Conservation (phyloP, 2,797 vertebrate genomes). For the Botia kubotai region DNA sequence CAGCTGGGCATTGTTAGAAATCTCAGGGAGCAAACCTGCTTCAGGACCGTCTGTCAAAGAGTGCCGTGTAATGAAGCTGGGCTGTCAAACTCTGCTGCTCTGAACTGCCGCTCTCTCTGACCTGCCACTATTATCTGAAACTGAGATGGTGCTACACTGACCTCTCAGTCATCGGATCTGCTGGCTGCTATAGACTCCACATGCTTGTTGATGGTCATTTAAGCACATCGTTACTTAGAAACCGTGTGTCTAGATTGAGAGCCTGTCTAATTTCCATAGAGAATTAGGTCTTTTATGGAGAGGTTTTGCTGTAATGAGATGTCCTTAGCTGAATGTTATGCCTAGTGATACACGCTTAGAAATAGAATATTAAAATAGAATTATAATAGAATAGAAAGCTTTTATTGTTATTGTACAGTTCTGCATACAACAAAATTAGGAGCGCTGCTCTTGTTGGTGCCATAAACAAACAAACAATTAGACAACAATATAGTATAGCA, state of each 20-base stretch:
- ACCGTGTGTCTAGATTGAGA: slow-evolving; percentile 25
- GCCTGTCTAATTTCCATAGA: slow-evolving; percentile 41
- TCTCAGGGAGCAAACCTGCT: slow-evolving; percentile 35
- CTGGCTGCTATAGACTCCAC: slow-evolving; percentile 1
- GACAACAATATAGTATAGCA: no score
- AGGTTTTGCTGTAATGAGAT: slow-evolving; percentile 39
- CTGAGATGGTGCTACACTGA: slow-evolving; percentile 17
- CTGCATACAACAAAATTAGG: no score
- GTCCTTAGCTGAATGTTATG: slow-evolving; percentile 20
- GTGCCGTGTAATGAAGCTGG: slow-evolving; percentile 49
- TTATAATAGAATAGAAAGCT: no score
- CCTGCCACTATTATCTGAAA: slow-evolving; percentile 25
- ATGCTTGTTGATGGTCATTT: slow-evolving; percentile 41
- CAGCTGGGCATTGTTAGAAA: slow-evolving; percentile 41
- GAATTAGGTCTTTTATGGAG: slow-evolving; percentile 38
- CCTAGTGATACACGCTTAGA: not conserved
- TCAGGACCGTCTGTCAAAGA: slow-evolving; percentile 51
- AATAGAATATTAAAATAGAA: no score
- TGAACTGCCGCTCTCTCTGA: slow-evolving; percentile 17
- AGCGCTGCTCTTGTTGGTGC: no score
- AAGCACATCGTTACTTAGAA: slow-evolving; percentile 39
- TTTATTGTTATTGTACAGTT: no score
- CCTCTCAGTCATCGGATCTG: slow-evolving; percentile 35
- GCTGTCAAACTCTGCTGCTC: slow-evolving; percentile 42
- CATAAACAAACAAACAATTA: no score